These are phyloP conservation scores for Addax nasomaculatus DNA, from an alignment of 2,113 vertebrate species.

Conservation along the genomic window DNA sequence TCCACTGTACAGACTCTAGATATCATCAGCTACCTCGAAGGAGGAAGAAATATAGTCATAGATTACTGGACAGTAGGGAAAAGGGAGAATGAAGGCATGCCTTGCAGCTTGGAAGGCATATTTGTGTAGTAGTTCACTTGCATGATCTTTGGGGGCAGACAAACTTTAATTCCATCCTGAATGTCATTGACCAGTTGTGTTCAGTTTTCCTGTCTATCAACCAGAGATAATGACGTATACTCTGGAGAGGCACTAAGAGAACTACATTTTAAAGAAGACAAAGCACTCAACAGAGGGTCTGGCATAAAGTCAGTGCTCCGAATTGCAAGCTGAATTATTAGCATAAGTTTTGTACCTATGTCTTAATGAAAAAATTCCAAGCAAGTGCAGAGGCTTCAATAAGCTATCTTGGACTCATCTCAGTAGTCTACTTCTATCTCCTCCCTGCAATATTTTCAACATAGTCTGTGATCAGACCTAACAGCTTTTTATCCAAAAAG, in stretches of 20 bases:
- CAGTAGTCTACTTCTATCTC: background rate
- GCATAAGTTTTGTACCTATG: background rate
- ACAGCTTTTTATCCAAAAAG: background rate
- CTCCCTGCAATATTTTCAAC: background rate
- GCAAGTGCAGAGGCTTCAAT: background rate
- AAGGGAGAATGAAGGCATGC: background rate
- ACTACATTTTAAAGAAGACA: background rate
- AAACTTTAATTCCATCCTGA: background rate
- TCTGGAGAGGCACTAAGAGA: background rate
- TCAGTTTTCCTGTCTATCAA: background rate
- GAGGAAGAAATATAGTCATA: background rate
- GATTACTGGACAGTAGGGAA: background rate
- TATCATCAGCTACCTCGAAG: slow-evolving; percentile 91
- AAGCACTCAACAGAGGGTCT: background rate
- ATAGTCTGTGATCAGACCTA: background rate
- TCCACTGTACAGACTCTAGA: slow-evolving; percentile 89
- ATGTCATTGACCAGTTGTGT: background rate
- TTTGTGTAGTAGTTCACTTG: background rate
- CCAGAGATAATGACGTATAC: background rate
- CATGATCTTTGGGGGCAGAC: background rate
- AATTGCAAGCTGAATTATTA: background rate
- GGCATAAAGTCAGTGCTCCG: background rate
- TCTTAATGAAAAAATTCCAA: background rate
- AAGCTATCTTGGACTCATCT: background rate
- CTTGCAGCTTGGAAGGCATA: background rate